Base-by-base conservation (phyloP, 2,888 invertebrate species). In the Luperina testacea region DNA sequence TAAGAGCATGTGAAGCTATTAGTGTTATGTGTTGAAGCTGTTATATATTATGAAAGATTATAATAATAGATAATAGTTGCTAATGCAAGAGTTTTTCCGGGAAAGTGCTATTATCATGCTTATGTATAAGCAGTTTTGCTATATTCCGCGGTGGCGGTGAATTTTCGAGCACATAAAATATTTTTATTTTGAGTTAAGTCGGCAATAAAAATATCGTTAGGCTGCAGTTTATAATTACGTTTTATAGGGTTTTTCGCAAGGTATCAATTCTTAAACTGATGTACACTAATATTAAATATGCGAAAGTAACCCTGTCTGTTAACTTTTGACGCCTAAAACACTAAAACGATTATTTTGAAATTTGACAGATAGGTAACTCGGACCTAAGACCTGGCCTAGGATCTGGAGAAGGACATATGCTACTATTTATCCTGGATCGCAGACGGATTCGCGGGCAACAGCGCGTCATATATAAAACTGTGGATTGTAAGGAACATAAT, bases 21-120 rank as follows among this genome's bases (percentile, higher is more conserved):
- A 13, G 9, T 70, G 51, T 85, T 76, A 71, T 81, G 64, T 79
- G 45, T 65, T 61, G n/a, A n/a, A 77, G 6, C 38, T 63, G 59
- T 80, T 63, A 63, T 63, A 73, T 67, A 59, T 73, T n/a, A 13
- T 73, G 20, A 32, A 13, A 27, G 32, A 67, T 59, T 53, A 45
- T 38, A 15, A 61, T 53, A 53, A 20, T 32, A 53, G 15, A 69
- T 69, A 61, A 65, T 32, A 1, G n/a, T 8, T 42, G 0, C 48
- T 32, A 69, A 79, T 32, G 51, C n/a, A 68, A 79, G 68, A 77
- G 15, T 13, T 57, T 53, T 65, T 59, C 38, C 65, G 42, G 79
- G 51, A 78, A 61, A 78, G 27, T 51, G 48, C 8, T 38, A 48
- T 27, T 2, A 77, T 1, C 6, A n/a, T 32, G 27, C 17, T 42